Evolutionary conservation across 2,113 vertebrate species (phyloP), one percentile per base, ranked within the genome.

Genomic region (Vanacampus margaritifer): DNA sequence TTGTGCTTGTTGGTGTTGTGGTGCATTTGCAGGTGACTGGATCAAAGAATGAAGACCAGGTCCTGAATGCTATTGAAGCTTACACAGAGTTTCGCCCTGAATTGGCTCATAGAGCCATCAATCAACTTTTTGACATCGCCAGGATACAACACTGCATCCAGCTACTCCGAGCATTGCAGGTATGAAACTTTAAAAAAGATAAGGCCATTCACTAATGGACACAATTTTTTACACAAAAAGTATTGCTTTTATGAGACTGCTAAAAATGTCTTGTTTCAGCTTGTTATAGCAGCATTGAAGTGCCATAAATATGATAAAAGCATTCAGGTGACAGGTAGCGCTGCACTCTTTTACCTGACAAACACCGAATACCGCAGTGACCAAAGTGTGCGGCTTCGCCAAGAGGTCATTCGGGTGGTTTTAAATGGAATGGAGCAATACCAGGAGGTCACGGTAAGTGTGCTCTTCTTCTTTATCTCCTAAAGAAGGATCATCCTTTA

Each of bases 351-450:
- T 91, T 99, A 99, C 91, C 83, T 99, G 89, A 99, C 97, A 73
- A 95, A 96, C 72, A 94, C 95, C 0, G 97, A 99, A 81, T 98
- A 98, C 83, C 96, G 97, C 76, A 89, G 88, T 0, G 94, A 98
- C 77, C 97, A 98, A 90, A 97, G 95, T 0, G 85, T 96, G 51
- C 89, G 86, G 84, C 86, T 98, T 80, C 93, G 97, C 43, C 89
- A 94, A 28, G 93, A 98, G 81, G 95, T 98, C 82, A 97, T 99
- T 79, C 94, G 96, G 78, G 96, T 98, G 86, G 95, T 99, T 58
- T 92, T 99, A 12, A 98, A 96, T 0, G 97, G 97, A 86, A 98
- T 99, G 97, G 96, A 99, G 67, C 94, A 96, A 82, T 98, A 98
- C 90, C 96, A 98, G 90, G 97, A 98, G 76, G 96, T 98, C 83